A percentile compares a stretch with the other conserved stretches of the same genome.
phyloP scores from a whole-genome alignment of 37 sponge, comb jelly and placozoan species.

The Agelas oroides region DNA sequence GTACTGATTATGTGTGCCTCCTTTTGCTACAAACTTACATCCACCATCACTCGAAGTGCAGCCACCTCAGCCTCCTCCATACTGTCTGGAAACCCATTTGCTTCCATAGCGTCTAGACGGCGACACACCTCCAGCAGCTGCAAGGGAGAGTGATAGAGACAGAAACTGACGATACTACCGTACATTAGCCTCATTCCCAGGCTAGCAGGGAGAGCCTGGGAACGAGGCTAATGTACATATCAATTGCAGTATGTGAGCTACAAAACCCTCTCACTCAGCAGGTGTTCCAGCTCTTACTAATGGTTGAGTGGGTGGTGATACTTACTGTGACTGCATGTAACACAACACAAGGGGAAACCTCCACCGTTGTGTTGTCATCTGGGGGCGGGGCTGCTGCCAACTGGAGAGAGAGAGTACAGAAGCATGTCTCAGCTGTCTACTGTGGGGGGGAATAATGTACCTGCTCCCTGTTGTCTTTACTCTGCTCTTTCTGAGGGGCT shows the following conservation, averaged over 20 bases:
- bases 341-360: not conserved
- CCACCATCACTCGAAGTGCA: constrained; percentile 15
- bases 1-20: no score
- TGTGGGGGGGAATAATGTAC: not conserved
- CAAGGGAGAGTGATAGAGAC: not conserved
- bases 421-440: not conserved
- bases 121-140: constrained; percentile 59
- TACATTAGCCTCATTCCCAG: not conserved
- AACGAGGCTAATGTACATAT: no score
- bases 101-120: constrained; percentile 51
- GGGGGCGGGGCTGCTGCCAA: not conserved
- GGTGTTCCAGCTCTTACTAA: no score
- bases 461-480: not conserved
- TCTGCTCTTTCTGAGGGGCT: no score
- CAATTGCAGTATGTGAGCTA: no score
- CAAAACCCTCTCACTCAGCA: no score
- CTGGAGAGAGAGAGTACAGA: no score
- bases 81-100: not conserved
- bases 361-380: not conserved
- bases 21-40: no score
- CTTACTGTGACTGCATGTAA: constrained; percentile 47
- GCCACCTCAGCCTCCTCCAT: constrained; percentile 28
- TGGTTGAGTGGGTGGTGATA: no score
- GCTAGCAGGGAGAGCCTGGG: no score
- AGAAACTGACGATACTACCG: no score